Percentiles rank a stretch among this genome's conserved stretches.
These are phyloP conservation scores for Drosophila silvestris DNA, from an alignment of 2,888 invertebrate species.

Conservation along the genomic window DNA sequence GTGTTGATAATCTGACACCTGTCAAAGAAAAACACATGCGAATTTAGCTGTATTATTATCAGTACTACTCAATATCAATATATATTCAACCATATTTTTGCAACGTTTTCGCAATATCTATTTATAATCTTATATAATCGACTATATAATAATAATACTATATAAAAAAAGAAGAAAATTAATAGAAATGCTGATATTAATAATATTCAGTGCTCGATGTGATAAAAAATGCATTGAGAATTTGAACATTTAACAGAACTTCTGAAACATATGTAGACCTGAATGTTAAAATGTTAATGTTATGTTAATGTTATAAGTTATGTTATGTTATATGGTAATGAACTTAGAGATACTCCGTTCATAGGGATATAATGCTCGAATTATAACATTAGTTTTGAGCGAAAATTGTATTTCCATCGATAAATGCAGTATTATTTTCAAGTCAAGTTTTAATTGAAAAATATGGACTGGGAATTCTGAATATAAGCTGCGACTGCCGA, in stretches of 20 bases:
- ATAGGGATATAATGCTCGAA: not conserved
- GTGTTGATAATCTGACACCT: not conserved
- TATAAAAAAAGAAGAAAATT: too few relatives aligned
- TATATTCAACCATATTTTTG: not conserved
- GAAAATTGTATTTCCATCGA: not conserved
- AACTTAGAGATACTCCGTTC: not conserved
- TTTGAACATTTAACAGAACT: not conserved
- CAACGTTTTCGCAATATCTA: not conserved
- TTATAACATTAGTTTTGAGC: not conserved
- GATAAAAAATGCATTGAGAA: not conserved
- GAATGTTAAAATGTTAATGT: too few relatives aligned
- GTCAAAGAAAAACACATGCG: not conserved
- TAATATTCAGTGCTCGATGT: not conserved
- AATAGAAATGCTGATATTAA: not conserved
- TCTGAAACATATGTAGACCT: not conserved
- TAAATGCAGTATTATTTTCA: not conserved
- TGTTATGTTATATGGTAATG: not conserved
- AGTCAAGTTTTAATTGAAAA: not conserved
- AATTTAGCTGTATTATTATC: not conserved
- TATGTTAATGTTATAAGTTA: too few relatives aligned
- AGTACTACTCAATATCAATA: not conserved
- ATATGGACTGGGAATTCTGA: not conserved
- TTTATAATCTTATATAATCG: not conserved
- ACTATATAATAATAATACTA: too few relatives aligned
- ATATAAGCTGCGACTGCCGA: not conserved